Percentiles rank a stretch among this genome's conserved stretches.
phyloP scores from a whole-genome alignment of 2,113 vertebrate genomes.

The Xiphorhynchus elegans region DNA sequence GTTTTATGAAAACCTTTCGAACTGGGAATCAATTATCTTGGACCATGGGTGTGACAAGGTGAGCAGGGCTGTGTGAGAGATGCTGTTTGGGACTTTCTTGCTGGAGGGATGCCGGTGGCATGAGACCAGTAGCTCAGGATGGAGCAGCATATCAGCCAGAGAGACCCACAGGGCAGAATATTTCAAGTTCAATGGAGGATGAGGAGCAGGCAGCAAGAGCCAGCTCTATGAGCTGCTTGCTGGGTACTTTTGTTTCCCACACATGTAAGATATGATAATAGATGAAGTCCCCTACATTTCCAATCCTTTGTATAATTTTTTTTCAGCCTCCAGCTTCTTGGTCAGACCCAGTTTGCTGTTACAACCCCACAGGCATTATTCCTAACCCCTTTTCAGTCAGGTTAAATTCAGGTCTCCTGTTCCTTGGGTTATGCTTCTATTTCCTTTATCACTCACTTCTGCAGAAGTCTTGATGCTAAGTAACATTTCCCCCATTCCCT shows the following conservation, averaged over 20 bases:
- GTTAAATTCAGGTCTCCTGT: accelerated
- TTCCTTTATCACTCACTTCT: background rate
- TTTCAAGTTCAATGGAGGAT: background rate
- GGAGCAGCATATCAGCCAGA: background rate
- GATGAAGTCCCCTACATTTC: background rate
- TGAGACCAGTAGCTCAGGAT: background rate
- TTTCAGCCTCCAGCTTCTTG: background rate
- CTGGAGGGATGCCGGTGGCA: background rate
- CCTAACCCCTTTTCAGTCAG: background rate
- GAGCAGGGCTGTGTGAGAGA: background rate
- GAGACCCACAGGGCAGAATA: accelerated
- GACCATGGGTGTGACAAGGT: background rate
- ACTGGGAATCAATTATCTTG: background rate
- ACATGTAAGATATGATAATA: accelerated
- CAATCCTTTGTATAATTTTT: background rate
- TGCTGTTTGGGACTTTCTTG: background rate
- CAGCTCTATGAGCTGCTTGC: background rate
- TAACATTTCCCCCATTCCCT: background rate
- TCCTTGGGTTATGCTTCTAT: background rate
- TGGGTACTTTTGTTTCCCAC: background rate
- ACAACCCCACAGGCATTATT: background rate
- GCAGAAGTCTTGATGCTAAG: background rate
- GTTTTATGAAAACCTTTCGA: background rate
- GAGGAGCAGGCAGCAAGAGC: background rate
- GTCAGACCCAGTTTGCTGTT: background rate